phyloP scores from a whole-genome alignment of 2,888 invertebrate species.

The Xanthorhoe designata region DNA sequence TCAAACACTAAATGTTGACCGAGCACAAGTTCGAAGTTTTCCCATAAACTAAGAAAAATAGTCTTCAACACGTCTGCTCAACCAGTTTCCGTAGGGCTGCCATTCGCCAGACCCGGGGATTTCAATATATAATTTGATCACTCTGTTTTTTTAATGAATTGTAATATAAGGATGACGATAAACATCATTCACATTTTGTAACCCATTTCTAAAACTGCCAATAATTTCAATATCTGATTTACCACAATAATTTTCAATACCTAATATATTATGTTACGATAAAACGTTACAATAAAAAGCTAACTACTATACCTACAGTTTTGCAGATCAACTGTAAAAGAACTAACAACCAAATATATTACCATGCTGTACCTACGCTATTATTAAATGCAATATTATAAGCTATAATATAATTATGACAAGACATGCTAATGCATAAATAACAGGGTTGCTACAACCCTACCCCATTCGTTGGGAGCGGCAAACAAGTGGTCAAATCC shows the following conservation, averaged over 20 bases:
- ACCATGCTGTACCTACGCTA: neutral
- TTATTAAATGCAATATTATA: neutral
- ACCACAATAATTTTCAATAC: no score
- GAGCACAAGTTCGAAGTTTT: constrained; percentile 65
- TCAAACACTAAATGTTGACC: constrained; percentile 69
- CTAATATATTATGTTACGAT: no score
- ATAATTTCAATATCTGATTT: no score
- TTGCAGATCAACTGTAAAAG: neutral
- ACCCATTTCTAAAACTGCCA: no score
- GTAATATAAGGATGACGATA: no score
- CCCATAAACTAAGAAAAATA: constrained; percentile 80
- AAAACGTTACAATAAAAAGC: no score
- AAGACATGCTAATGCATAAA: constrained; percentile 37
- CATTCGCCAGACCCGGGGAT: constrained; percentile 8
- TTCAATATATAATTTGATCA: neutral
- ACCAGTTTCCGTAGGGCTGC: constrained; percentile 39
- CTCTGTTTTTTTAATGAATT: neutral
- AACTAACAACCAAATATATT: neutral
- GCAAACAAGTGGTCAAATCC: constrained; percentile 84
- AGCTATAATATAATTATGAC: constrained; percentile 13
- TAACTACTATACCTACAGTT: no score
- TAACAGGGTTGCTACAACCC: constrained; percentile 38
- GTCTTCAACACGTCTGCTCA: constrained; percentile 62
- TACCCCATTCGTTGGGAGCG: constrained; percentile 71
- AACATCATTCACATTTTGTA: neutral